phyloP scores from a whole-genome alignment of 2,113 vertebrate species.

The Pimephales promelas region DNA sequence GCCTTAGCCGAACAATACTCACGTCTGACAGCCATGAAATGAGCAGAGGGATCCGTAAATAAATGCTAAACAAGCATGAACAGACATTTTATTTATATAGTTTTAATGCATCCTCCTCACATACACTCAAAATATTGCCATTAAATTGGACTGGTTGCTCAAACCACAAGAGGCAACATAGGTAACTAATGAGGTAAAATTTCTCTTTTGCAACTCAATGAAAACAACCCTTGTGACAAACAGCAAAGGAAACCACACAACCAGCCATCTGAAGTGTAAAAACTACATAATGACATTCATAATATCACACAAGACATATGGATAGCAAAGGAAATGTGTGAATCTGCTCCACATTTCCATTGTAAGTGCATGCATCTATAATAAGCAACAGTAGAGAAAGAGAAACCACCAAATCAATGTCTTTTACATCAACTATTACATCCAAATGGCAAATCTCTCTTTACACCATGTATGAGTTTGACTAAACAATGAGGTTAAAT shows the following conservation, averaged over 20 bases:
- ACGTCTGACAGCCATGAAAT: slow-evolving; percentile 13
- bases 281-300: neutral
- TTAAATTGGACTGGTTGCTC: neutral
- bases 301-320: slow-evolving; percentile 24
- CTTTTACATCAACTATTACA: neutral
- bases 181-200: neutral
- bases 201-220: neutral
- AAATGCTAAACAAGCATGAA: slow-evolving; percentile 24
- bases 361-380: slow-evolving; percentile 4
- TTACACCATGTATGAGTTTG: neutral
- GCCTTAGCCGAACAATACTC: slow-evolving; percentile 7
- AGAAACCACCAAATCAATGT: neutral
- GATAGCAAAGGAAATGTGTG: neutral
- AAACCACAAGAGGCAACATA: neutral
- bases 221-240: neutral
- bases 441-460: neutral
- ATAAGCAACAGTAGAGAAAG: slow-evolving; percentile 5
- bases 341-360: slow-evolving; percentile 2
- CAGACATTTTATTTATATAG: neutral
- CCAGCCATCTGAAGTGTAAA: neutral
- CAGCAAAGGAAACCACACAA: neutral
- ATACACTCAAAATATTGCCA: neutral
- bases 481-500: neutral
- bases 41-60: slow-evolving; percentile 13
- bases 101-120: neutral